These are phyloP conservation scores for Pheosia tremula DNA, from an alignment of 2,888 invertebrate genomes.

Conservation along the genomic window DNA sequence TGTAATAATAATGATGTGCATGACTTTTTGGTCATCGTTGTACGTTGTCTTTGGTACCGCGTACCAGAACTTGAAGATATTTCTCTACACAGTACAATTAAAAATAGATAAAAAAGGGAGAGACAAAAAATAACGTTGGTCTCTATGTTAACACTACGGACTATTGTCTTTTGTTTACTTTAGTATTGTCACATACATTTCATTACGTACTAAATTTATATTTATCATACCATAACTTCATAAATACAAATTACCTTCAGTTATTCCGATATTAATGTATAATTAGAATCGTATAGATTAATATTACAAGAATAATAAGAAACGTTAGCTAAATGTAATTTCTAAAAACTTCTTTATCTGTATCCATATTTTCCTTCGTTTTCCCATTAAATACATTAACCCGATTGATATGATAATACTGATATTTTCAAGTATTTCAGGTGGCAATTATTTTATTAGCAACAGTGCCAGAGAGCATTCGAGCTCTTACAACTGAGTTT, in stretches of 20 bases:
- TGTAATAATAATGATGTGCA: slow-evolving; percentile 4
- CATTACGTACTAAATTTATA: slow-evolving; percentile 36
- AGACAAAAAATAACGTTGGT: slow-evolving; percentile 44
- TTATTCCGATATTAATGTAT: slow-evolving; percentile 31
- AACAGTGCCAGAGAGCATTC: slow-evolving; percentile 13
- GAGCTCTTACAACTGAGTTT: slow-evolving; percentile 29
- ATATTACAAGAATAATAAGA: slow-evolving; percentile 36
- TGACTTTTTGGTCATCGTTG: slow-evolving; percentile 26
- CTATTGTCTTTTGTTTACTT: slow-evolving; percentile 65
- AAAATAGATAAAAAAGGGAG: slow-evolving; percentile 13
- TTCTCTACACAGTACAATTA: slow-evolving; percentile 8
- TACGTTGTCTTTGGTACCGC: slow-evolving; percentile 31
- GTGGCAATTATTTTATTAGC: slow-evolving; percentile 4
- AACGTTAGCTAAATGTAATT: slow-evolving; percentile 28
- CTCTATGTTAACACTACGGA: slow-evolving; percentile 55
- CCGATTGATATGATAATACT: slow-evolving; percentile 65
- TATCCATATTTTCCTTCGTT: slow-evolving; percentile 25
- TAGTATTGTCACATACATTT: slow-evolving; percentile 62
- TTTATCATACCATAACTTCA: slow-evolving; percentile 30
- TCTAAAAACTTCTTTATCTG: slow-evolving; percentile 25
- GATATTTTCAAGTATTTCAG: slow-evolving; percentile 52
- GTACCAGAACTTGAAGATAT: slow-evolving; percentile 8
- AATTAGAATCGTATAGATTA: slow-evolving; percentile 35
- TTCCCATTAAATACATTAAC: slow-evolving; percentile 24
- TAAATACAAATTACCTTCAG: slow-evolving; percentile 28